Evolutionary conservation across 1,140 invertebrate genomes (phyloP), one percentile per base, ranked within the genome.

Genomic region (Cydia pomonella): DNA sequence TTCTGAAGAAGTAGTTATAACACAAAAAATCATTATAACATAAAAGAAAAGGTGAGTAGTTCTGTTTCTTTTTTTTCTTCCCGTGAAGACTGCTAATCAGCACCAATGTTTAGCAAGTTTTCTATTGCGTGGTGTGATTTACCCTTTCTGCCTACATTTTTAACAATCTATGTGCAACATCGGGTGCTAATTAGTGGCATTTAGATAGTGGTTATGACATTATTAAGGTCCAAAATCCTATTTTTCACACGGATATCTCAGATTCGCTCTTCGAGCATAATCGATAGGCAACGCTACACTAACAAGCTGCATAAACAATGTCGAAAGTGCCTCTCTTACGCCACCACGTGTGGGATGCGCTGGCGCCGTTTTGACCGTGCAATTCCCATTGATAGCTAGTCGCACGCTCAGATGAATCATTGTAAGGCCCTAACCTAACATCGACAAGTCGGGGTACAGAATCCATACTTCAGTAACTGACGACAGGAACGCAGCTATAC

Each of bases 291-390:
- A 82, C 80, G 80, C 81, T 79, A 80, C 82, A 79, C 84, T 93
- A 92, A 92, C 80, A 75, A 86, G 80, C 76, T 84, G 82, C 64
- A 84, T 88, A 92, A 93, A 91, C 83, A 84, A 83, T 87, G 87
- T 87, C 82, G 89, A 89, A 90, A 90, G 87, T 87, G 84, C 86
- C 84, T 86, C 87, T 84, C 85, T 92, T 92, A 82, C 89, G 89
- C 85, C 88, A 92, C 73, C 84, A 87, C 75, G 89, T 91, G 91
- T 92, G 90, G 90, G 91, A 92, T 91, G 86, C 80, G 85, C 79
- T 76, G 89, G 90, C 91, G 90, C 87, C 89, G 82, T 71, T 79
- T 83, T 59, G 53, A 59, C 53, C 9, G 18, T 59, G 7, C 9
- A 59, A 23, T 59, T 59, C 53, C 7, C 18, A 59, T 59, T 23